Evolutionary conservation across 2,113 vertebrate species (phyloP), one percentile per base, ranked within the genome.

Genomic region (Phylloscopus trochiloides): DNA sequence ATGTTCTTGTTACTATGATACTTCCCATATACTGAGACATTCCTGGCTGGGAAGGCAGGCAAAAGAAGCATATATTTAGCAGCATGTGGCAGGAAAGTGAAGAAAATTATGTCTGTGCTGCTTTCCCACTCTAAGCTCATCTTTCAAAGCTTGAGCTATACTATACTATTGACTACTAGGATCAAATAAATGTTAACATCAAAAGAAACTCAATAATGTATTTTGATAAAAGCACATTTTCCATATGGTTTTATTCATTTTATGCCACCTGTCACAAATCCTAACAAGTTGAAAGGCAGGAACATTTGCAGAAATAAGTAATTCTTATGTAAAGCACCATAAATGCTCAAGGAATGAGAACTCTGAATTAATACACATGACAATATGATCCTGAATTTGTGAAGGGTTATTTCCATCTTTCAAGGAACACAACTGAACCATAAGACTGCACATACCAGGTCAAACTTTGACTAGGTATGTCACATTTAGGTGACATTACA

Each of bases 341-440:
- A 85, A 82, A 18, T 16, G 5, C 21, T 65, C 66, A 90, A 75
- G n/a, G 13, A 91, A 87, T 14, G 8, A 84, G 38, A 82, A 54
- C 5, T 57, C 55, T 55, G 22, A 88, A 42, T 58, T 51, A 48
- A 78, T 31, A 66, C 15, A 79, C 0, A 1, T 5, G 7, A 70
- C 8, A 71, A 62, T 19, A 55, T 0, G 0, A 54, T 52, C 40
- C 21, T 52, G 22, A 72, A 78, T 38, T 57, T n/a, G 16, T 52
- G 34, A 50, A 40, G 12, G 3, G 18, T 58, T 91, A 51, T 66
- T 67, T 91, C 36, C 34, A 48, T 21, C 72, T 70, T 86, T 31
- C 18, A 71, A 73, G 26, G 12, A 58, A 73, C 36, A 73, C 6
- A 75, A 45, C 6, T 89, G 24, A 91, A 57, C 9, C 8, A 6